Evolutionary conservation across 1,140 invertebrate genomes (phyloP).

Genomic region (Aporrectodea caliginosa): DNA sequence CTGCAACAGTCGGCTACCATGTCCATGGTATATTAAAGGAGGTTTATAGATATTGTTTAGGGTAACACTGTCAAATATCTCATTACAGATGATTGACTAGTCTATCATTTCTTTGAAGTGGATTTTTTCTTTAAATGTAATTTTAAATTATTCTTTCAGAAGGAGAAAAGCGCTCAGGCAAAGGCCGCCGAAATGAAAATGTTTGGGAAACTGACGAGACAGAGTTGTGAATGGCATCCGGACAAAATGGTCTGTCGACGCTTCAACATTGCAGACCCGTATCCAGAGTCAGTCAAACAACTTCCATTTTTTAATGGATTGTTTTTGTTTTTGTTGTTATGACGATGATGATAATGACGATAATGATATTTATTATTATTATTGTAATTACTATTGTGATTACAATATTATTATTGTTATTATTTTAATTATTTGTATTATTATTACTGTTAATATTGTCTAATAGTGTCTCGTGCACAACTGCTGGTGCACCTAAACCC

Average conservation of each 20-base stretch:
- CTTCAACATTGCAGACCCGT: conserved; percentile 90
- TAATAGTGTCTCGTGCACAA: not conserved
- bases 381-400: too few relatives aligned
- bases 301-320: not conserved
- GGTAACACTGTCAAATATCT: too few relatives aligned
- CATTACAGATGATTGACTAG: too few relatives aligned
- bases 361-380: not conserved
- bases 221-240: conserved; percentile 76
- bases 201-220: conserved; percentile 74
- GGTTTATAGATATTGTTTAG: too few relatives aligned
- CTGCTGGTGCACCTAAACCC: not conserved
- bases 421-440: too few relatives aligned
- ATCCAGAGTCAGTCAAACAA: conserved; percentile 59
- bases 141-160: conserved; percentile 23
- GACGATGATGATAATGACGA: not conserved
- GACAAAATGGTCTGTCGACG: conserved; percentile 79
- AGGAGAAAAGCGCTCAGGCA: conserved; percentile 44
- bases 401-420: too few relatives aligned
- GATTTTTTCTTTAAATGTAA: not conserved
- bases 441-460: not conserved
- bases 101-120: too few relatives aligned
- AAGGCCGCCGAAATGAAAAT: conserved; percentile 73
- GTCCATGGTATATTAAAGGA: too few relatives aligned
- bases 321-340: conserved; percentile 29
- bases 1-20: too few relatives aligned